These are phyloP conservation scores for Tineola bisselliella DNA, from an alignment of 2,888 invertebrate genomes.

Conservation along the genomic window DNA sequence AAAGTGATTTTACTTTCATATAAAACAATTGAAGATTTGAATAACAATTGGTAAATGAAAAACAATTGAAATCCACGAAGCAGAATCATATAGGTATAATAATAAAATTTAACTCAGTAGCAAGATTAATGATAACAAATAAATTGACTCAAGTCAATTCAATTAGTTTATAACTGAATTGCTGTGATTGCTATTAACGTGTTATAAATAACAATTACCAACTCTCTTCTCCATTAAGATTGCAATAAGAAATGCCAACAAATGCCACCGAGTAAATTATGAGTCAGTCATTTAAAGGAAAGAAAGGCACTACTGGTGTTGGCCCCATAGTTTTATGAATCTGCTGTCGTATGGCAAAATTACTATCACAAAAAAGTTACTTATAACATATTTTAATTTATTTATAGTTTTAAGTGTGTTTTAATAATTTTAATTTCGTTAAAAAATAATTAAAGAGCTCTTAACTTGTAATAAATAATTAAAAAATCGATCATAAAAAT, in stretches of 20 bases:
- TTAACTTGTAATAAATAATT: too few relatives aligned
- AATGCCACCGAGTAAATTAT: constrained; percentile 1
- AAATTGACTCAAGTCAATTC: too few relatives aligned
- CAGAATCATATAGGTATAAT: too few relatives aligned
- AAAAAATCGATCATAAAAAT: too few relatives aligned
- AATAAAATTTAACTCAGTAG: too few relatives aligned
- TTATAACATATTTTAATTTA: too few relatives aligned
- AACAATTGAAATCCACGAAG: too few relatives aligned
- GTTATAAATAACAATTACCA: neutral
- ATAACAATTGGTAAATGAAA: neutral
- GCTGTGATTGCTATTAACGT: neutral
- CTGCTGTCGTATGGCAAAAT: too few relatives aligned
- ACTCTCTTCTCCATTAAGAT: constrained; percentile 5
- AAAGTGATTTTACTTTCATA: neutral
- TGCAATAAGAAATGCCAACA: neutral
- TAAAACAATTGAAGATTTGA: neutral
- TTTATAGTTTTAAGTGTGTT: too few relatives aligned
- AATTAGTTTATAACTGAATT: neutral
- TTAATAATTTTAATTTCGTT: too few relatives aligned
- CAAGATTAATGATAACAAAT: too few relatives aligned
- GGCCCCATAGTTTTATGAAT: neutral
- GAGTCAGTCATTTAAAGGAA: neutral
- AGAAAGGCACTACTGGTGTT: neutral
- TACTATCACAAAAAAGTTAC: neutral
- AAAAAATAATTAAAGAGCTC: too few relatives aligned